phyloP scores from a whole-genome alignment of 2,797 vertebrate species.

The Manis pentadactyla region DNA sequence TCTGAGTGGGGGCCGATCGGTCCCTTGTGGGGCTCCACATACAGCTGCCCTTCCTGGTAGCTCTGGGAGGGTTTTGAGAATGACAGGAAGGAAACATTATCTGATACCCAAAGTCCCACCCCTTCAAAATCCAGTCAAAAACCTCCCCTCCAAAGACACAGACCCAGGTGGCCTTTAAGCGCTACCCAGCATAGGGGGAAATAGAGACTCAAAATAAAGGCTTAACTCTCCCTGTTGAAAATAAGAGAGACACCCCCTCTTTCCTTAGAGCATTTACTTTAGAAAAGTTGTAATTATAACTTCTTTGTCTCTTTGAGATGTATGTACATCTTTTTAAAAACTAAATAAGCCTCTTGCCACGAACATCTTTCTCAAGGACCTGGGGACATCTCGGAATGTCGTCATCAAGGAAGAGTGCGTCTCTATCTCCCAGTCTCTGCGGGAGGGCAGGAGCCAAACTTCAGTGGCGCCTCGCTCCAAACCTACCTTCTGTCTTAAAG shows the following conservation, averaged over 20 bases:
- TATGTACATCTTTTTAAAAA: background rate
- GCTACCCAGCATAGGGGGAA: background rate
- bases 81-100: background rate
- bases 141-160: background rate
- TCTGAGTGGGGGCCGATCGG: background rate
- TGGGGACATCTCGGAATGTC: background rate
- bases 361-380: background rate
- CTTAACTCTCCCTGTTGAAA: background rate
- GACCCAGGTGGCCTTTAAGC: background rate
- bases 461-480: background rate
- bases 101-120: background rate
- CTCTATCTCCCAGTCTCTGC: background rate
- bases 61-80: background rate
- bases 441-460: background rate
- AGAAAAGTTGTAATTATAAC: background rate
- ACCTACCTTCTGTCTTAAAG: background rate
- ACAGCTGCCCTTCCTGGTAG: background rate
- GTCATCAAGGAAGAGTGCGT: background rate
- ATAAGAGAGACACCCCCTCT: background rate
- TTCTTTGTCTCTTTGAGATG: background rate
- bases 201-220: background rate
- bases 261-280: constrained; percentile 8
- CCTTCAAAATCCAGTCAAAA: background rate
- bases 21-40: background rate
- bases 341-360: constrained; percentile 13